Percentiles rank a stretch among this genome's conserved stretches.
These are phyloP conservation scores for Lasioglossum marginatum DNA, from an alignment of 2,888 invertebrate species.

Conservation along the genomic window DNA sequence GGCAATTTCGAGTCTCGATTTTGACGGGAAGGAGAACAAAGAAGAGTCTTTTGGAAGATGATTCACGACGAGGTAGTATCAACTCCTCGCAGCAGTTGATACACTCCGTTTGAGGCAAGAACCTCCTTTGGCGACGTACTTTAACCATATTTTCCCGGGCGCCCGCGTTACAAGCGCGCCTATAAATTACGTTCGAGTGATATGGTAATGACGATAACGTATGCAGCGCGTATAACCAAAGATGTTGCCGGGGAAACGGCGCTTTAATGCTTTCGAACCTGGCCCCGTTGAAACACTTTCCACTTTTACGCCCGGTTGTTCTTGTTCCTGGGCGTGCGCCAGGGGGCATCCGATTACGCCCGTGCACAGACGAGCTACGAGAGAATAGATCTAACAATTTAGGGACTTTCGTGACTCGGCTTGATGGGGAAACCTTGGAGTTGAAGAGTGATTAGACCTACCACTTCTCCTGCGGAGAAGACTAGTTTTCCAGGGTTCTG, in stretches of 20 bases:
- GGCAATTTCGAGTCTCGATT: not conserved
- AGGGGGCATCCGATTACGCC: conserved; percentile 2
- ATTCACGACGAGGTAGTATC: not conserved
- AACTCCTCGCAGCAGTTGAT: not conserved
- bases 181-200: conserved; percentile 15
- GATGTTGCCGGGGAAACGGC: not conserved
- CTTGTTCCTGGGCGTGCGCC: conserved; percentile 1
- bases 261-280: conserved; percentile 9
- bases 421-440: not conserved
- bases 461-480: not conserved
- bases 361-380: not conserved
- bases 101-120: not conserved
- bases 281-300: conserved; percentile 11
- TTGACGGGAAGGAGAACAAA: not conserved
- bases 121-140: not conserved
- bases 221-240: conserved; percentile 1
- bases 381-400: not conserved
- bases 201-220: conserved; percentile 16
- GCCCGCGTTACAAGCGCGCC: not conserved
- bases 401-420: not conserved
- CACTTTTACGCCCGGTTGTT: conserved; percentile 8
- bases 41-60: not conserved
- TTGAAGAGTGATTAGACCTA: not conserved
- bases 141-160: conserved; percentile 4
- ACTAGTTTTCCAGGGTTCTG: not conserved